phyloP scores from a whole-genome alignment of 2,888 invertebrate genomes.

The Campoplex nolae region DNA sequence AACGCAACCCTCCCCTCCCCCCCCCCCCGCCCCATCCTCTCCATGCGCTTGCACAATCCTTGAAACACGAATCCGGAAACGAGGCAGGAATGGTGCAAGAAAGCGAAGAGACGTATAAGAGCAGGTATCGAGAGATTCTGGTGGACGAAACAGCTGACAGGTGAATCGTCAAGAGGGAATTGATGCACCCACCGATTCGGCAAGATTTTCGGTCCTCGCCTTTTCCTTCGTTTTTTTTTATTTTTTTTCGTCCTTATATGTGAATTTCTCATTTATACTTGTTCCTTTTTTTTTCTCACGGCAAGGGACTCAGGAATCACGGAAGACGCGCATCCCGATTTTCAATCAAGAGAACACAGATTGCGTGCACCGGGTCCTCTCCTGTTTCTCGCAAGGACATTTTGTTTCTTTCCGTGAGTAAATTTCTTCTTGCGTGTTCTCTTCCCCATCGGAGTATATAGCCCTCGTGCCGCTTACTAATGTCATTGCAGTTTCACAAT shows the following conservation, averaged over 20 bases:
- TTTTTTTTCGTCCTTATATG: conserved; percentile 3
- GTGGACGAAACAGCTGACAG: conserved; percentile 53
- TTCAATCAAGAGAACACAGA: conserved; percentile 38
- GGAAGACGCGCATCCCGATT: conserved; percentile 44
- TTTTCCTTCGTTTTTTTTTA: conserved; percentile 1
- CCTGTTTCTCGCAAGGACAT: conserved; percentile 3
- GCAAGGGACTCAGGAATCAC: conserved; percentile 38
- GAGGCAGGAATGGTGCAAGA: conserved; percentile 15
- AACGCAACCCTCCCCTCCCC: no score
- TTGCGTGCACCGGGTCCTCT: conserved; percentile 21
- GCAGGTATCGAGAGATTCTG: conserved; percentile 48
- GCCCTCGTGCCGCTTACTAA: conserved; percentile 16
- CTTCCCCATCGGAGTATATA: not conserved
- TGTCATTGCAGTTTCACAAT: conserved; percentile 44
- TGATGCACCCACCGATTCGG: conserved; percentile 39
- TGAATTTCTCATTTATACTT: conserved; percentile 8
- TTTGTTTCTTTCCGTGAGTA: conserved; percentile 29
- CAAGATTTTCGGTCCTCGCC: not conserved
- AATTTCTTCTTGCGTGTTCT: conserved; percentile 33
- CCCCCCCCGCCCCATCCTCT: no score
- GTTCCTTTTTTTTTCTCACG: conserved; percentile 21
- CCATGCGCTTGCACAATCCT: not conserved
- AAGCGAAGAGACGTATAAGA: conserved; percentile 24
- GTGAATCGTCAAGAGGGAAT: conserved; percentile 58
- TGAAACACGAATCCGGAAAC: conserved; percentile 15